Evolutionary conservation across 1,140 invertebrate species (phyloP), one percentile per base, ranked within the genome.

Genomic region (Nebria ingens): DNA sequence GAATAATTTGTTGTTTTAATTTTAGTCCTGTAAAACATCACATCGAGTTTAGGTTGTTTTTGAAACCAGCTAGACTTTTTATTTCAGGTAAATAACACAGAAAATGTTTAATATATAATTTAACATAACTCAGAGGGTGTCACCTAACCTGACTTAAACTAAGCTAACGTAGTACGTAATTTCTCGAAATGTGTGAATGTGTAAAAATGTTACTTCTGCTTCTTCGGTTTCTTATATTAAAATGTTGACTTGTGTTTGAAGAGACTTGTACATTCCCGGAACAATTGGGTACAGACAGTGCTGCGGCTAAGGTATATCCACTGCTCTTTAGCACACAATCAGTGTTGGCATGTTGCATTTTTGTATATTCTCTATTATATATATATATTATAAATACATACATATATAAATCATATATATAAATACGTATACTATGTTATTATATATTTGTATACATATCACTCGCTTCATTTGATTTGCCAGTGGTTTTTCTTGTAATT

Each of bases 381-480:
- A n/a, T n/a, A n/a, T n/a, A n/a, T n/a, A n/a, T 34, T 45, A 45
- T 45, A 45, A 12, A 45, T 45, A 45, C 40, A 45, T 45, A 45
- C 40, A 45, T 45, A 45, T 45, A 4, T 12, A 12, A 45, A 12
- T 17, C 4, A 12, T 12, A 12, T 12, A 12, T 11, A 11, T 11
- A 45, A 45, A 11, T 11, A 6, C 6, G 6, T 11, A 11, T 45
- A 12, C 3, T 45, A 45, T 17, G 4, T 4, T 45, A 12, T 12
- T 45, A 45, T 45, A 45, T 45, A 45, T 45, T 45, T 45, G 40
- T 45, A 45, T n/a, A n/a, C n/a, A n/a, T 17, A 65, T 68, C 65
- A 67, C 65, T 68, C 62, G 65, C 67, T 68, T 67, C 66, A 65
- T 67, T 68, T 67, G 65, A 65, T 67, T 67, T 66, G 61, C 65